Evolutionary conservation across 2,888 invertebrate genomes (phyloP).

Genomic region (Dryobota labecula): DNA sequence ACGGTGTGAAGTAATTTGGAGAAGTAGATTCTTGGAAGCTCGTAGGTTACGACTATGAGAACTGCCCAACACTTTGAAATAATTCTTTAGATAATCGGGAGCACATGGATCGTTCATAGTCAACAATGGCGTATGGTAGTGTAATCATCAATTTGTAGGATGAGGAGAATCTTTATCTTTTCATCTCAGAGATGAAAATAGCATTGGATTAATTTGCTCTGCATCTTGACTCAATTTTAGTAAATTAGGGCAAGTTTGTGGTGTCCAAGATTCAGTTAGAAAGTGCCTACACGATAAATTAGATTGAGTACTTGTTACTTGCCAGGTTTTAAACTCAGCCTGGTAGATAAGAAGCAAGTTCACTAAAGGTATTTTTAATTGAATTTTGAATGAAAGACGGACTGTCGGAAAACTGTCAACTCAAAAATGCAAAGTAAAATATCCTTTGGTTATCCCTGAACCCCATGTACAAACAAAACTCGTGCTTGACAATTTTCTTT

Average conservation of each 20-base stretch:
- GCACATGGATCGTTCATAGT: no score
- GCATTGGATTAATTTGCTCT: background rate
- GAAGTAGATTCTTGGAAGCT: no score
- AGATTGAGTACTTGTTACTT: background rate
- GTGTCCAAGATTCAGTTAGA: background rate
- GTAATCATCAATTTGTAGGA: background rate
- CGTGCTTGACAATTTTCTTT: slow-evolving; percentile 51
- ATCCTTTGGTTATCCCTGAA: background rate
- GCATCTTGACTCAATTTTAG: background rate
- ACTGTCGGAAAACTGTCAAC: background rate
- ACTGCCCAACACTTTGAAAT: no score
- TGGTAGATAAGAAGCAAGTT: background rate
- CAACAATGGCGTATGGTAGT: no score
- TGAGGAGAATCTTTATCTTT: background rate
- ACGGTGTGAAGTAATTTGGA: no score
- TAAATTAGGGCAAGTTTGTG: background rate
- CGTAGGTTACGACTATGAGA: no score
- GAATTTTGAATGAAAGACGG: background rate
- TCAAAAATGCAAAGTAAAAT: background rate
- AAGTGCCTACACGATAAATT: background rate
- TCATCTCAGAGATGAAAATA: background rate
- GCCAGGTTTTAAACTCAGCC: background rate
- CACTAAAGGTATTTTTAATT: background rate
- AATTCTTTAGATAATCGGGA: no score
- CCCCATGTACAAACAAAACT: background rate